These are phyloP conservation scores for Chaenocephalus aceratus DNA, from an alignment of 2,113 vertebrate species.

Conservation along the genomic window DNA sequence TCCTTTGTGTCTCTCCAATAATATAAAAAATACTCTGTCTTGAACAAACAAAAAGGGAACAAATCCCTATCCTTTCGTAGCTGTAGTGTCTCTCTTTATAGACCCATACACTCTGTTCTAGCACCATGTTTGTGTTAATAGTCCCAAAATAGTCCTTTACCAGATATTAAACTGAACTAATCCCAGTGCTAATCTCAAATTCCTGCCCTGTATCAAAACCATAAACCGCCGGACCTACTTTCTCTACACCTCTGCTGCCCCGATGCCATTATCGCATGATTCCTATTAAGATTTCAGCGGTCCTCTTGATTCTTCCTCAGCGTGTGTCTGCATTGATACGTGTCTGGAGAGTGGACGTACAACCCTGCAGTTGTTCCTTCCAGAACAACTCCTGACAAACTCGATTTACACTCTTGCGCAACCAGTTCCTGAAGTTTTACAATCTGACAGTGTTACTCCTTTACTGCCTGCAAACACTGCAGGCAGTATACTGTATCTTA, in stretches of 20 bases:
- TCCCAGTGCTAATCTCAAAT: conserved; percentile 52
- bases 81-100: background rate
- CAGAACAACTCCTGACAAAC: conserved; percentile 33
- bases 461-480: background rate
- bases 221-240: conserved; percentile 15
- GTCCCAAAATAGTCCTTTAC: conserved; percentile 16
- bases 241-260: conserved; percentile 1
- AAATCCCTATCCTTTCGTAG: too few species aligned
- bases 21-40: too few species aligned
- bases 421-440: conserved; percentile 34
- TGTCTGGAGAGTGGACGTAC: conserved; percentile 7
- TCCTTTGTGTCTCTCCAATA: too few species aligned
- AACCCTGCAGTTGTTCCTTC: conserved; percentile 16
- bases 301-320: background rate
- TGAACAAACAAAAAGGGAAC: too few species aligned
- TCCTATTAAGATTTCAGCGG: conserved; percentile 10
- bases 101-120: background rate
- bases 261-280: conserved; percentile 33
- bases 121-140: background rate
- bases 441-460: background rate
- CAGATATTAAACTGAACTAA: conserved; percentile 53
- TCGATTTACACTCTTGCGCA: conserved; percentile 35
- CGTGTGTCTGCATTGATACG: background rate
- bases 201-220: conserved; percentile 21
- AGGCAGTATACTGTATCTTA: background rate